These are phyloP conservation scores for Drosophila quinaria DNA, from an alignment of 2,888 invertebrate genomes.

Conservation along the genomic window DNA sequence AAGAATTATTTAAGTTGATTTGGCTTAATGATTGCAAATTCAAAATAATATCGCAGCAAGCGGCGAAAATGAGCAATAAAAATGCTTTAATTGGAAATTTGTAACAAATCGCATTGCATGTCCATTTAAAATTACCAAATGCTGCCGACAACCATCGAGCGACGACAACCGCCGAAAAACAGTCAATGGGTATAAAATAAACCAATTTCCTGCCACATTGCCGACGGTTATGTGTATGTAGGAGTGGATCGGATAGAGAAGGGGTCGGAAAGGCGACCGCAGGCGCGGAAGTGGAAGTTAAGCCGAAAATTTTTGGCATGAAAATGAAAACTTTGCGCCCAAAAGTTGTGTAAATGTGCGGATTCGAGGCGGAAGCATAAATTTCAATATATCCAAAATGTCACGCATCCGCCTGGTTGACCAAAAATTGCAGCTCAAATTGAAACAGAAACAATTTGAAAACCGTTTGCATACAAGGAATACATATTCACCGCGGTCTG, in stretches of 20 bases:
- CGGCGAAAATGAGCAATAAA: slow-evolving; percentile 53
- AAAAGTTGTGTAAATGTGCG: slow-evolving; percentile 69
- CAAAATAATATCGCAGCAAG: slow-evolving; percentile 13
- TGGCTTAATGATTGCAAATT: not conserved
- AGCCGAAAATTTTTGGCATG: slow-evolving; percentile 57
- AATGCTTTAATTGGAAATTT: slow-evolving; percentile 69
- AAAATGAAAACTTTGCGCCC: slow-evolving; percentile 59
- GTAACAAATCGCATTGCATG: slow-evolving; percentile 73
- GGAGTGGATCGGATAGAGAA: not conserved
- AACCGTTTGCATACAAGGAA: slow-evolving; percentile 38
- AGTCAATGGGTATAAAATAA: slow-evolving; percentile 74
- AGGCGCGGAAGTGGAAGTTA: slow-evolving; percentile 59
- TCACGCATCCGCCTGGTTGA: slow-evolving; percentile 59
- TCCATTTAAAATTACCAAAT: slow-evolving; percentile 71
- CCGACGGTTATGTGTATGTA: slow-evolving; percentile 47
- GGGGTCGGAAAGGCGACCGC: slow-evolving; percentile 27
- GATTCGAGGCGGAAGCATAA: slow-evolving; percentile 71
- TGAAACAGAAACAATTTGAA: slow-evolving; percentile 71
- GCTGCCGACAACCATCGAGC: slow-evolving; percentile 29
- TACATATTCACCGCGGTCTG: slow-evolving; percentile 5
- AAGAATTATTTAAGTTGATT: slow-evolving; percentile 14
- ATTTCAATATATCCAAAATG: slow-evolving; percentile 78
- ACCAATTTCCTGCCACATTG: slow-evolving; percentile 77
- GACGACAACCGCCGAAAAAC: slow-evolving; percentile 23
- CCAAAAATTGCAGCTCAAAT: slow-evolving; percentile 62